Conservation (phyloP, 2,888 invertebrate genomes). For the Caenorhabditis sp. region DNA sequence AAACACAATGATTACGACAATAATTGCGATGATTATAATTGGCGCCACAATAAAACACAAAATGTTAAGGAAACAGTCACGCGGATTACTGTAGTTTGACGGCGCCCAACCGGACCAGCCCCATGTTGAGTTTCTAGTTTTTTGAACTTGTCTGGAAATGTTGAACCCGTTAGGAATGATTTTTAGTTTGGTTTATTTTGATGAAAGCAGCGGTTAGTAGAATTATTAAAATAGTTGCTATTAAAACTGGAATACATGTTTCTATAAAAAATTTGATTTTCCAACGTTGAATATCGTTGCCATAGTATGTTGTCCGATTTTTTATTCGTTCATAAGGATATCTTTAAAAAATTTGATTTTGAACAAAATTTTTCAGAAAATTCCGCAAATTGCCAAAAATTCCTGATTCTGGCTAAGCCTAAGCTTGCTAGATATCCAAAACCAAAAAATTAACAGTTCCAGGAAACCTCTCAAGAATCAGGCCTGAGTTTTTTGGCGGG, state of each 20-base stretch:
- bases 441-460: too few species aligned
- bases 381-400: too few species aligned
- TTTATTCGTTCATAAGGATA: not conserved
- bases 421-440: too few species aligned
- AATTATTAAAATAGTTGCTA: slow-evolving; percentile 30
- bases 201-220: slow-evolving; percentile 32
- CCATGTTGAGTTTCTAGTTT: not conserved
- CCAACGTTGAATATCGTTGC: slow-evolving; percentile 39
- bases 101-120: slow-evolving; percentile 25
- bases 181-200: slow-evolving; percentile 10
- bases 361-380: not conserved
- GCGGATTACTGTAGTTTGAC: slow-evolving; percentile 39
- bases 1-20: slow-evolving; percentile 52
- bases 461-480: too few species aligned
- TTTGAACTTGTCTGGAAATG: slow-evolving; percentile 3
- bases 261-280: slow-evolving; percentile 48
- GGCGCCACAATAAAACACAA: slow-evolving; percentile 53
- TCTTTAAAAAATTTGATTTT: not conserved
- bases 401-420: too few species aligned
- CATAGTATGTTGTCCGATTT: slow-evolving; percentile 52
- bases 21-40: slow-evolving; percentile 47
- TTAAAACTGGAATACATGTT: slow-evolving; percentile 34
- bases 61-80: slow-evolving; percentile 53
- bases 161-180: not conserved
- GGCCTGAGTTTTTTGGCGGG: too few species aligned